Conservation (phyloP, 1,140 invertebrate species). For the Bursaphelenchus mucronatus region DNA sequence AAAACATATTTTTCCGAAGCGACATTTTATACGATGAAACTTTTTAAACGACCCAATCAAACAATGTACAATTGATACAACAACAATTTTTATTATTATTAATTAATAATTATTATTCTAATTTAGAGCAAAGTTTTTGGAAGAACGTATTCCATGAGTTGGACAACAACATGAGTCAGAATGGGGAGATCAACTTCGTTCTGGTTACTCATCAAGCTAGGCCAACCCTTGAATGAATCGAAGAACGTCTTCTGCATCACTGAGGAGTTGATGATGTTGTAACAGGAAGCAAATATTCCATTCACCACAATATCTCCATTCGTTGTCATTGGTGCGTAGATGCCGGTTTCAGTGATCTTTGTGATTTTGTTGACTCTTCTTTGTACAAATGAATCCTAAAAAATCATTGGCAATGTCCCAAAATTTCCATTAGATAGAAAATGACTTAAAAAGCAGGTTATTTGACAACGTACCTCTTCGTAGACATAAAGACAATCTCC, state of each 20-base stretch:
- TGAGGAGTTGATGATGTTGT: conserved; percentile 26
- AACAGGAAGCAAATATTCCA: conserved; percentile 41
- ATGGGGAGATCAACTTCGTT: conserved; percentile 25
- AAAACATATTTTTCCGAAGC: too few species aligned
- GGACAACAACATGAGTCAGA: conserved; percentile 6
- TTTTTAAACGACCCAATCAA: too few species aligned
- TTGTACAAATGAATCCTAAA: conserved; percentile 3
- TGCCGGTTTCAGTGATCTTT: conserved; percentile 27
- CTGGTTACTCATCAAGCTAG: conserved; percentile 18
- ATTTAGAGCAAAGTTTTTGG: conserved; percentile 1
- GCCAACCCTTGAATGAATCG: conserved; percentile 16
- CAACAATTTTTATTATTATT: too few species aligned
- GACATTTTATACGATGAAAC: too few species aligned
- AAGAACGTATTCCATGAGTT: conserved; percentile 28
- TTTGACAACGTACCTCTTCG: not conserved
- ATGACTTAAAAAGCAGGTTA: not conserved
- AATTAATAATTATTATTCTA: not conserved
- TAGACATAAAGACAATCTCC: conserved; percentile 42
- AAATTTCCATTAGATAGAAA: not conserved
- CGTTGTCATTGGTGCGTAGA: conserved; percentile 44
- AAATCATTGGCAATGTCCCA: conserved; percentile 9
- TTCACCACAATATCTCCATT: conserved; percentile 35
- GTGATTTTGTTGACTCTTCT: conserved; percentile 20
- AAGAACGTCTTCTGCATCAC: conserved; percentile 22
- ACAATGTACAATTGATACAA: too few species aligned